Base-by-base conservation (phyloP, 1,140 invertebrate species). In the Drosophila novamexicana region DNA sequence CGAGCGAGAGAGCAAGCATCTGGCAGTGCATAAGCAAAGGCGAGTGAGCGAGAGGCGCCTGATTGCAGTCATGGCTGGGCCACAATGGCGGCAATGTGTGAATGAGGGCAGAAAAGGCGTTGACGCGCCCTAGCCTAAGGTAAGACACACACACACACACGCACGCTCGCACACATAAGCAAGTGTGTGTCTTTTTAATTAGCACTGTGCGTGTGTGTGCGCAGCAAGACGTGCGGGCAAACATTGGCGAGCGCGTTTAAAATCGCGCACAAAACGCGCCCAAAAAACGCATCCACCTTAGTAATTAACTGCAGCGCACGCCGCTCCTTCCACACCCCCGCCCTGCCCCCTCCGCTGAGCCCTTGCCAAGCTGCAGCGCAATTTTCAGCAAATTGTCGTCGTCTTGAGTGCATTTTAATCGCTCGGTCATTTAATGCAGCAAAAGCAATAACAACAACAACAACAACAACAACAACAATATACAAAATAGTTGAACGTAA, bases 321-420 rank as follows among this genome's bases (percentile, higher is more conserved):
- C 2, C 6, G 22, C 7, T 32, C 22, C 54, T 18, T 32, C 22
- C 6, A 1, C 18, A n/a, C 7, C 29, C 14, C 3, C 2, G 2
- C 36, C 6, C 12, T 12, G 0, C 7, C 39, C 40, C 3, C 40
- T 6, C 5, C 37, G 6, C 18, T n/a, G 29, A 29, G 12, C 54
- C 12, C 18, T 6, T 36, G 8, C 18, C 22, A 0, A 5, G 42
- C 29, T 32, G 29, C 40, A 10, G 56, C 6, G 54, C 68, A 67
- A 72, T 58, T 70, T 63, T 62, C 45, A 14, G 78, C 81, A 84
- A 83, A 73, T 82, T 82, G 75, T 78, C 75, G 64, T 63, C 80
- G 70, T 75, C 81, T 67, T 84, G 81, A 86, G 73, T 86, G 84
- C 76, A 83, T 89, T 86, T 86, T 86, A 86, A 86, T 86, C 75